A percentile compares a stretch with the other conserved stretches of the same genome.
phyloP scores from a whole-genome alignment of 2,888 invertebrate species.

The Apodemia duryi region DNA sequence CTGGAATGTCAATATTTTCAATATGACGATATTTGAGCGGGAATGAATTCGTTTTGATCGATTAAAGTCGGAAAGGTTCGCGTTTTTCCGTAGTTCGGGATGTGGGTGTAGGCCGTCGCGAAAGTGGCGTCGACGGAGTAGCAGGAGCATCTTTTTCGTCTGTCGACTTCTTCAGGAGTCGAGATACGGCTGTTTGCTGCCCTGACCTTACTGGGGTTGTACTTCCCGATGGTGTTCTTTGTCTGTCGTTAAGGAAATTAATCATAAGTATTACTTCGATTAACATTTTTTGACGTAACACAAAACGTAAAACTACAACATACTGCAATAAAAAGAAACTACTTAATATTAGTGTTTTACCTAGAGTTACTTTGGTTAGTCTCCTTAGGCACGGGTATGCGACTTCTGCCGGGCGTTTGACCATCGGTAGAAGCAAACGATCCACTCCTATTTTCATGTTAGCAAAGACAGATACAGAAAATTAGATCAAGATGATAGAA shows the following conservation, averaged over 20 bases:
- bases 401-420: constrained; percentile 73
- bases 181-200: constrained; percentile 80
- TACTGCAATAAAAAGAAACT: constrained; percentile 32
- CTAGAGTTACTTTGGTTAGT: constrained; percentile 73
- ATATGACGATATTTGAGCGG: constrained; percentile 29
- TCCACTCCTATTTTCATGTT: constrained; percentile 72
- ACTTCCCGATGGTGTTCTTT: constrained; percentile 87
- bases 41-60: constrained; percentile 35
- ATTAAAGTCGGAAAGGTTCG: constrained; percentile 87
- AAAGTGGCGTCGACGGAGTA: constrained; percentile 61
- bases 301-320: constrained; percentile 29
- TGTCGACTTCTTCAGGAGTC: constrained; percentile 82
- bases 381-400: constrained; percentile 74
- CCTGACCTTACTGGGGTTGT: constrained; percentile 85
- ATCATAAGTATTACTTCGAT: constrained; percentile 22
- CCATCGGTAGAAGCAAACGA: constrained; percentile 73
- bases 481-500: constrained; percentile 49
- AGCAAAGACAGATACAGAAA: constrained; percentile 71
- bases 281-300: constrained; percentile 31
- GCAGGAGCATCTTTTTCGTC: constrained; percentile 83
- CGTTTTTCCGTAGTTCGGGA: constrained; percentile 77
- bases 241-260: constrained; percentile 61
- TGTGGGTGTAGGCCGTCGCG: constrained; percentile 63
- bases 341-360: constrained; percentile 49
- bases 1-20: constrained; percentile 22